Conservation (phyloP, 2,113 vertebrate species). For the Ciconia maguari region DNA sequence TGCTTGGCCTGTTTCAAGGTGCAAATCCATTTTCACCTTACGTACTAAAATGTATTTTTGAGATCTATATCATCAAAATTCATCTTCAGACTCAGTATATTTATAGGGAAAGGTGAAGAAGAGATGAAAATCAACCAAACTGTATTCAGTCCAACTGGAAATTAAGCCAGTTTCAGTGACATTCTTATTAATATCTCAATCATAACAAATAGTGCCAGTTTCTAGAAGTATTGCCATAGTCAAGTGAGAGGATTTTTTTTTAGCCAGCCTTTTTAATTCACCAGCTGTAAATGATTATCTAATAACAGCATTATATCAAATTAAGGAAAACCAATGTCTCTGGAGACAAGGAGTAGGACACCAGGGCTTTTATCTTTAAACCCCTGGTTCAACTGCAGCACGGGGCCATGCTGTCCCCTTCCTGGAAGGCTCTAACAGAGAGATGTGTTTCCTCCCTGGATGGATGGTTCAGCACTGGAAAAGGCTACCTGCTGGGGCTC, state of each 20-base stretch:
- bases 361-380: background rate
- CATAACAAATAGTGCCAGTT: background rate
- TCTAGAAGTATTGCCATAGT: background rate
- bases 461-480: background rate
- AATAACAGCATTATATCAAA: background rate
- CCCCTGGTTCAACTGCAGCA: background rate
- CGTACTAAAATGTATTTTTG: background rate
- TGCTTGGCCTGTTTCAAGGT: background rate
- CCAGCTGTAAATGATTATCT: background rate
- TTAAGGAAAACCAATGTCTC: background rate
- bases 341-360: background rate
- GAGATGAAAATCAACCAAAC: background rate
- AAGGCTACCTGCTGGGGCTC: background rate
- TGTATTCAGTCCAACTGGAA: background rate
- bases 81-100: background rate
- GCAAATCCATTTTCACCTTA: background rate
- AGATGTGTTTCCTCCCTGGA: background rate
- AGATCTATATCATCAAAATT: background rate
- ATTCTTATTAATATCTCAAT: background rate
- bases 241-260: background rate
- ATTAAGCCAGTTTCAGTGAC: background rate
- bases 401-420: background rate
- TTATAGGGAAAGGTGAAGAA: background rate
- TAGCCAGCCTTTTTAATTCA: background rate
- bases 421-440: background rate